Percentiles rank a stretch among this genome's conserved stretches.
phyloP scores from a whole-genome alignment of 2,797 vertebrate species.

The Peromyscus eremicus region DNA sequence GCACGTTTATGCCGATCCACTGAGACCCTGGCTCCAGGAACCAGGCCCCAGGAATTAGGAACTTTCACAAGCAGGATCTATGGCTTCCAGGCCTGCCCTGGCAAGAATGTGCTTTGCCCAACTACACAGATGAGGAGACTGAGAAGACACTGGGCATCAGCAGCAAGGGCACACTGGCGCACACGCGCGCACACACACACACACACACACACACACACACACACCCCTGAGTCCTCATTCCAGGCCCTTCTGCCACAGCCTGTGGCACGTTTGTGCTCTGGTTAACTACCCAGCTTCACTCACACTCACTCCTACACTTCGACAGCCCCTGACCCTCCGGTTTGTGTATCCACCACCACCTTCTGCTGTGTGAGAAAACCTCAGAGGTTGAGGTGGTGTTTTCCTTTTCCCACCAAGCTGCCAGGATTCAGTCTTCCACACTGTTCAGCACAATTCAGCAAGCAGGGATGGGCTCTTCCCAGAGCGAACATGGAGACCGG shows the following conservation, averaged over 20 bases:
- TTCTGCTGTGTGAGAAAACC: not conserved
- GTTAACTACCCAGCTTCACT: not conserved
- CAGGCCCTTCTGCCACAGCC: rapidly evolving
- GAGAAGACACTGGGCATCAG: not conserved
- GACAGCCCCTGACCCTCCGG: not conserved
- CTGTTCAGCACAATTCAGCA: not conserved
- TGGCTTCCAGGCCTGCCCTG: not conserved
- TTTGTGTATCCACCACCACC: not conserved
- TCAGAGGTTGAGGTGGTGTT: not conserved
- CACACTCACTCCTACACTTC: not conserved
- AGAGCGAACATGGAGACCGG: rapidly evolving
- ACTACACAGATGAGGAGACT: constrained; percentile 4
- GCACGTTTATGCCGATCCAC: not conserved
- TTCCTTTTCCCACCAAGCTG: not conserved
- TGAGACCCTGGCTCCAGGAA: not conserved
- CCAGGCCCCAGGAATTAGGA: not conserved
- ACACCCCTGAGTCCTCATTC: no score
- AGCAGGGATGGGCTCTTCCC: not conserved
- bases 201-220: no score
- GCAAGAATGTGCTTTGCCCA: not conserved
- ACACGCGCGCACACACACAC: no score
- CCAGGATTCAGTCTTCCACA: not conserved
- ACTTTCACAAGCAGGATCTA: not conserved
- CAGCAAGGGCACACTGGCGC: not conserved
- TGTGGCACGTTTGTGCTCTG: rapidly evolving